Evolutionary conservation across 2,113 vertebrate genomes (phyloP).

Genomic region (Notechis scutatus): DNA sequence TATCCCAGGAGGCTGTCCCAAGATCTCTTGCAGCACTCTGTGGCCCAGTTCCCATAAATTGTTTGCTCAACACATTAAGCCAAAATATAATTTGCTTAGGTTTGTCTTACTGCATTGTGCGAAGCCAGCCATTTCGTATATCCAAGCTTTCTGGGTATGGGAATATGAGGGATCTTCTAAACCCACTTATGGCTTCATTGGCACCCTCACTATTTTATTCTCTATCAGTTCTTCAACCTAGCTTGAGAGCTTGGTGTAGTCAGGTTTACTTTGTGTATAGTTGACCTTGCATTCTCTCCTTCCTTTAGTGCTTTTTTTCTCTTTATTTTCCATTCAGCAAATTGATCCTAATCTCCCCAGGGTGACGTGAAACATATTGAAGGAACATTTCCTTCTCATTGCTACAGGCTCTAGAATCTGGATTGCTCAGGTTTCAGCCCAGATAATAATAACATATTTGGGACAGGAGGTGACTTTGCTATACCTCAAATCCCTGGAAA

Average conservation of each 20-base stretch:
- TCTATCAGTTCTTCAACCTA: not conserved
- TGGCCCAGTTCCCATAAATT: not conserved
- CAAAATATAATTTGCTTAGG: not conserved
- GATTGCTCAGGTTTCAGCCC: conserved; percentile 1
- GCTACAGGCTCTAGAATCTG: not conserved
- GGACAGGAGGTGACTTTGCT: not conserved
- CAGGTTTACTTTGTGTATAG: too few relatives aligned
- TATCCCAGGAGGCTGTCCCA: not conserved
- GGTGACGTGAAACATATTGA: not conserved
- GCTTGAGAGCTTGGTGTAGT: not conserved
- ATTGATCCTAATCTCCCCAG: not conserved
- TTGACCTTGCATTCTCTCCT: conserved; percentile 10
- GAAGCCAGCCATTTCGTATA: not conserved
- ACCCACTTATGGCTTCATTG: not conserved
- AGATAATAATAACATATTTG: not conserved
- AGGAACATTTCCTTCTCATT: not conserved
- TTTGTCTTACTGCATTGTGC: not conserved
- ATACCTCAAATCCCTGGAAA: not conserved
- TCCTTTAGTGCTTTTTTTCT: not conserved
- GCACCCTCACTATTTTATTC: not conserved
- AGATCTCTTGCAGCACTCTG: not conserved
- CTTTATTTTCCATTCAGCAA: not conserved
- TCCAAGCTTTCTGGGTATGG: not conserved
- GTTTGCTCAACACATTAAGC: not conserved
- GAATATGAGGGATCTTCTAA: not conserved